Conservation (phyloP, 2,113 vertebrate genomes). For the Prinia subflava region DNA sequence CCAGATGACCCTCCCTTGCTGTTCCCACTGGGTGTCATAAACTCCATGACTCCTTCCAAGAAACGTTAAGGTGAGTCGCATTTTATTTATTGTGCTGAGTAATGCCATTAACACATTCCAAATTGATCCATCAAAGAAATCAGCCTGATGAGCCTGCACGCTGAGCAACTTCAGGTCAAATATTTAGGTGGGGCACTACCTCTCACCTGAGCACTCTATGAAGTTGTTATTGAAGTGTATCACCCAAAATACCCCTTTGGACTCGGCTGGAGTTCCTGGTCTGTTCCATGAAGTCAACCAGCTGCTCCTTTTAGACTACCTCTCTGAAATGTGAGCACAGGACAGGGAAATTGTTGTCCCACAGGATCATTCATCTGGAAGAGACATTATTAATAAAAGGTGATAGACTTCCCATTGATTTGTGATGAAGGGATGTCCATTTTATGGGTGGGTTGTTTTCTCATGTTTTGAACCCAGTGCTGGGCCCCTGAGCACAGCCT, state of each 20-base stretch:
- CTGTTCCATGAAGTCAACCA: background rate
- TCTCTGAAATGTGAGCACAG: constrained; percentile 41
- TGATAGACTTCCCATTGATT: constrained; percentile 1
- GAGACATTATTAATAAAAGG: constrained; percentile 44
- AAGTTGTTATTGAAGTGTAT: constrained; percentile 10
- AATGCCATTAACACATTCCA: constrained; percentile 55
- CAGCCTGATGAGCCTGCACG: constrained; percentile 19
- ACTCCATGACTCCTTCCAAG: constrained; percentile 63
- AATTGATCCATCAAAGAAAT: constrained; percentile 52
- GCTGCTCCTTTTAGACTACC: constrained; percentile 52
- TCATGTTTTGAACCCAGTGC: background rate
- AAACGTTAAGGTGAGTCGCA: constrained; percentile 45
- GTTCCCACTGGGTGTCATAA: constrained; percentile 62
- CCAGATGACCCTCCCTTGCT: constrained; percentile 61
- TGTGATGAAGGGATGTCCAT: background rate
- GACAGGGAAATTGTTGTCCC: constrained; percentile 20
- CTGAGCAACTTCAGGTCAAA: constrained; percentile 49
- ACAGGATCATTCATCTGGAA: background rate
- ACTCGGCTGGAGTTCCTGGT: background rate
- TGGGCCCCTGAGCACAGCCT: background rate
- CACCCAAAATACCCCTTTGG: constrained; percentile 7
- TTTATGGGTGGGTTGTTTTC: background rate
- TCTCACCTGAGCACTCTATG: constrained; percentile 14
- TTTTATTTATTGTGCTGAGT: constrained; percentile 64
- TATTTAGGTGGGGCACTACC: constrained; percentile 39